Evolutionary conservation across 1,140 invertebrate species (phyloP).

Genomic region (Diachasmimorpha longicaudata): DNA sequence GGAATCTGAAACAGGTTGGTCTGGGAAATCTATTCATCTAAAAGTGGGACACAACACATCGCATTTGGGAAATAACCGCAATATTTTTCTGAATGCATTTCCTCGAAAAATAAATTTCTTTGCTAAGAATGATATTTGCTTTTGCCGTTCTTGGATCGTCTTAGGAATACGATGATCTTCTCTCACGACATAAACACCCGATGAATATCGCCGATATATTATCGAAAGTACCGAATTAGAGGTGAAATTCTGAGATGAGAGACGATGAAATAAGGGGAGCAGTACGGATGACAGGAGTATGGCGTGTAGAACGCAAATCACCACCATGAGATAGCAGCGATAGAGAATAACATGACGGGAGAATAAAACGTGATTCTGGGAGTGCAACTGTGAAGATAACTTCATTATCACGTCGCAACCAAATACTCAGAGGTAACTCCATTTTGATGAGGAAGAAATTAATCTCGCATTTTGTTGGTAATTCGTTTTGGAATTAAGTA

Average conservation of each 20-base stretch:
- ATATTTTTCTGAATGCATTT: too few relatives aligned
- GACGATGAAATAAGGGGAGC: not conserved
- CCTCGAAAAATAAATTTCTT: too few relatives aligned
- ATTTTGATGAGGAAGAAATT: not conserved
- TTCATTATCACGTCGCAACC: not conserved
- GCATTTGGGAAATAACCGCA: too few relatives aligned
- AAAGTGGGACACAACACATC: too few relatives aligned
- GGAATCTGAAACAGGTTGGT: too few relatives aligned
- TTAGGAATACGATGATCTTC: not conserved
- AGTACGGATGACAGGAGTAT: not conserved
- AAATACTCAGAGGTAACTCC: not conserved
- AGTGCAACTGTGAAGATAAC: not conserved
- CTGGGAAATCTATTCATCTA: too few relatives aligned
- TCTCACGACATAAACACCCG: not conserved
- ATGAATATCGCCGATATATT: not conserved
- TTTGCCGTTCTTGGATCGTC: too few relatives aligned
- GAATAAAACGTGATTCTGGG: not conserved
- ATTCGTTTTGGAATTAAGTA: too few relatives aligned
- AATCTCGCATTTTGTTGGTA: too few relatives aligned
- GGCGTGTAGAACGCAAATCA: slow-evolving; percentile 19
- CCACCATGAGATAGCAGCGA: slow-evolving; percentile 16
- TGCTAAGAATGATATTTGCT: too few relatives aligned
- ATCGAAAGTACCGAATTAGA: not conserved
- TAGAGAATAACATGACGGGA: not conserved
- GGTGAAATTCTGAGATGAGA: not conserved